Evolutionary conservation across 2,888 invertebrate species (phyloP).

Genomic region (Hirtodrosophila alboralis): DNA sequence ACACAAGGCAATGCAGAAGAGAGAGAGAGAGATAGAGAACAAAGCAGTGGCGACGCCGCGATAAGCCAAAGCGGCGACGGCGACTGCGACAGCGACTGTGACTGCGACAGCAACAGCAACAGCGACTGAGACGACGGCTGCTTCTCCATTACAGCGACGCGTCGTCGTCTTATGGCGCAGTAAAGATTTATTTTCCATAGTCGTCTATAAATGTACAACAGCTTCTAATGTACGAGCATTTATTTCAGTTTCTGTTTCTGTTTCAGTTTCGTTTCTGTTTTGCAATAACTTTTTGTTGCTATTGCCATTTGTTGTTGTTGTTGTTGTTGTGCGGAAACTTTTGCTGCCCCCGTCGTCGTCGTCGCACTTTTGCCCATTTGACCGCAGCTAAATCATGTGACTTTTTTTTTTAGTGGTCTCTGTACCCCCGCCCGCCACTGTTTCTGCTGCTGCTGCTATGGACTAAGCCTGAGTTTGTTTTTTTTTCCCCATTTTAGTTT

Average conservation of each 20-base stretch:
- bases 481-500: conserved; percentile 11
- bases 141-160: conserved; percentile 64
- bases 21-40: conserved; percentile 2
- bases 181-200: conserved; percentile 78
- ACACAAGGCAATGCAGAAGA: conserved; percentile 1
- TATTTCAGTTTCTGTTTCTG: conserved; percentile 48
- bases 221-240: conserved; percentile 61
- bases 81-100: conserved; percentile 16
- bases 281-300: conserved; percentile 57
- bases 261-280: conserved; percentile 55
- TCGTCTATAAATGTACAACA: conserved; percentile 57
- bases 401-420: conserved; percentile 60
- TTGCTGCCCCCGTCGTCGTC: conserved; percentile 45
- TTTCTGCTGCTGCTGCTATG: conserved; percentile 4
- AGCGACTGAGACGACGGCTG: conserved; percentile 24
- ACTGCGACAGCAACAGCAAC: conserved; percentile 13
- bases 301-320: conserved; percentile 30
- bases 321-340: conserved; percentile 70
- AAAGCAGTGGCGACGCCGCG: conserved; percentile 14
- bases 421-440: conserved; percentile 1
- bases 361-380: conserved; percentile 56
- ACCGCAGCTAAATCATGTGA: conserved; percentile 75
- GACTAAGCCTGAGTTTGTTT: conserved; percentile 19
- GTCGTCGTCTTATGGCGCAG: conserved; percentile 74
- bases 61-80: conserved; percentile 34